Evolutionary conservation across 2,113 vertebrate genomes (phyloP), one percentile per base, ranked within the genome.

Genomic region (Bufo bufo): DNA sequence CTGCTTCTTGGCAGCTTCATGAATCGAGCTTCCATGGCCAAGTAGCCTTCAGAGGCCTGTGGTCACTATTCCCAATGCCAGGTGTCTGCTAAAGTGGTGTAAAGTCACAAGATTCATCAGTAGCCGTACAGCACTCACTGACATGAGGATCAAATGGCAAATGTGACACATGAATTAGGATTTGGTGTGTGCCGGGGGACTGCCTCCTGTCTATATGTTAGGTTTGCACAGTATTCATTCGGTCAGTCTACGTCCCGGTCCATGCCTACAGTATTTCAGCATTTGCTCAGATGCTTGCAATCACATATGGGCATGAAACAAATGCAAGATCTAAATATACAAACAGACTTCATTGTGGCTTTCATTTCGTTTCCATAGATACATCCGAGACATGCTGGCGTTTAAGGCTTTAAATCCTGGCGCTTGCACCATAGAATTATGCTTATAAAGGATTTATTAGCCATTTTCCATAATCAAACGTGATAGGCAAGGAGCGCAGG

Each of bases 291-390:
- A 74, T 75, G 45, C 16, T 50, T 20, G 45, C 20, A 17, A 50
- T 50, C 47, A 50, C 47, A 43, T 50, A 75, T 75, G 43, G 45
- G 71, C 16, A 74, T 45, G 19, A 50, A 50, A 17, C 45, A 8
- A 50, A 81, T 45, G 56, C 79, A 45, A 43, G 79, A 14, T 84
- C 63, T 71, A 80, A 80, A 45, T 58, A 33, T 80, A 52, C 66
- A 84, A 54, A 69, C 82, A 54, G 82, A 84, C 63, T 52, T 69
- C 71, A 69, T 84, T 54, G 45, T 54, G 82, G 33, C 82, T 84
- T 66, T 84, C 20, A 84, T 66, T 52, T 17, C 3, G 82, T 84
- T 84, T 69, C 82, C 82, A 84, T 84, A 84, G 82, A 84, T 84
- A 84, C 82, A 69, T 54, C 65, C n/a, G 10, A 71, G 82, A 54